Evolutionary conservation across 2,113 vertebrate species (phyloP).

Genomic region (Eclectus roratus): DNA sequence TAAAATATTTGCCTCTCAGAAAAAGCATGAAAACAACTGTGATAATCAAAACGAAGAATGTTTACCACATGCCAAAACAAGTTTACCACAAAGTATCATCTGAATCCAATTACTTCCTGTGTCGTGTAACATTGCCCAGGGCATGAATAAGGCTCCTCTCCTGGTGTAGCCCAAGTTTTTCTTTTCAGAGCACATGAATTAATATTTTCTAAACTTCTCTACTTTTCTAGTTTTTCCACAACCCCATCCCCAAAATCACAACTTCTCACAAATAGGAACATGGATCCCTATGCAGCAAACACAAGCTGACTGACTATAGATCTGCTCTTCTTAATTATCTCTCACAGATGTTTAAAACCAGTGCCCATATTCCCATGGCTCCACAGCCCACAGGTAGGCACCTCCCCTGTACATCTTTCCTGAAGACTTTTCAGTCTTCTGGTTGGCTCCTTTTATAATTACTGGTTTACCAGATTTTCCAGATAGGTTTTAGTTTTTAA

Average conservation of each 20-base stretch:
- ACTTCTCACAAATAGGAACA: background rate
- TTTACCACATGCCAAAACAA: constrained; percentile 21
- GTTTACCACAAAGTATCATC: constrained; percentile 18
- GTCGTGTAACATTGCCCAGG: background rate
- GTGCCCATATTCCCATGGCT: background rate
- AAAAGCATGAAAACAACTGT: background rate
- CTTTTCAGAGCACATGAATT: background rate
- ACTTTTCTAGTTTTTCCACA: background rate
- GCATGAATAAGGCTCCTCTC: background rate
- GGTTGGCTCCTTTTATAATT: background rate
- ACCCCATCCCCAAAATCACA: background rate
- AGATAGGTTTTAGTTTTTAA: background rate
- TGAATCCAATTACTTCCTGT: constrained; percentile 36
- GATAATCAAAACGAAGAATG: constrained; percentile 43
- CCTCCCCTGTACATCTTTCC: background rate
- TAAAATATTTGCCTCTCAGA: constrained; percentile 41
- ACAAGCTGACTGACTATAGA: background rate
- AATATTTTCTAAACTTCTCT: background rate
- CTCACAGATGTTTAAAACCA: background rate
- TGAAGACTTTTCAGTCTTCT: background rate
- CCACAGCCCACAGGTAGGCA: background rate
- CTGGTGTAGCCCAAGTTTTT: background rate
- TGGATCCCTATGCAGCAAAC: background rate
- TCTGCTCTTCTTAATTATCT: background rate
- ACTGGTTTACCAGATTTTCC: background rate